Conservation (phyloP, 2,113 vertebrate species). For the Perccottus glenii region DNA sequence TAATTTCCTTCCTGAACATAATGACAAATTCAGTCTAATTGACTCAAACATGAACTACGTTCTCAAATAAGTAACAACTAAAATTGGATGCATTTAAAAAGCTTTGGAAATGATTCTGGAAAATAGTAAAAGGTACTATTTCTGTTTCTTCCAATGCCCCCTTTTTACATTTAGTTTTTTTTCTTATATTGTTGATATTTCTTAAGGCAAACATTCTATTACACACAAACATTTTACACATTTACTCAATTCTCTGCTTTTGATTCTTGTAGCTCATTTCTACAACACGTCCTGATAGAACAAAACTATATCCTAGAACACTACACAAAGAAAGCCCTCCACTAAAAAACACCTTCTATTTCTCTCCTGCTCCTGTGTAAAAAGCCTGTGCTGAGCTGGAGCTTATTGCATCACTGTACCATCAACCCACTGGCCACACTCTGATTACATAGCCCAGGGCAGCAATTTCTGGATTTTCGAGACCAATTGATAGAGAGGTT, state of each 20-base stretch:
- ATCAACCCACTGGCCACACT: conserved; percentile 64
- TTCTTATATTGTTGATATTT: too few relatives aligned
- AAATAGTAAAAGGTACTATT: too few relatives aligned
- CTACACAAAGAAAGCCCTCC: too few relatives aligned
- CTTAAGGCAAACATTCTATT: too few relatives aligned
- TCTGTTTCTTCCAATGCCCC: too few relatives aligned
- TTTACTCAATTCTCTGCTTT: too few relatives aligned
- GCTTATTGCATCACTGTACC: conserved; percentile 64
- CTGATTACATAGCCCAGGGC: conserved; percentile 67
- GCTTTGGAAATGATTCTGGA: too few relatives aligned
- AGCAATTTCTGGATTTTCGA: conserved; percentile 66
- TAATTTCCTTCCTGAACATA: conserved; percentile 35
- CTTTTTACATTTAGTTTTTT: too few relatives aligned
- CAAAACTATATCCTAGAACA: background rate
- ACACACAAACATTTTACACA: too few relatives aligned
- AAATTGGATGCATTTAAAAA: too few relatives aligned
- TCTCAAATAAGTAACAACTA: background rate
- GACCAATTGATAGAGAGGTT: conserved; percentile 57
- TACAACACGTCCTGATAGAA: background rate
- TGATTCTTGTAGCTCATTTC: too few relatives aligned
- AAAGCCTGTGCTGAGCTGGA: conserved; percentile 35
- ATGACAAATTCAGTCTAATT: conserved; percentile 13
- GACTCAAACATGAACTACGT: conserved; percentile 6
- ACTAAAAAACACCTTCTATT: conserved; percentile 1
- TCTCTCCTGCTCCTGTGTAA: conserved; percentile 16